Evolutionary conservation across 2,797 vertebrate genomes (phyloP), one percentile per base, ranked within the genome.

Genomic region (Enteromius radiatus): DNA sequence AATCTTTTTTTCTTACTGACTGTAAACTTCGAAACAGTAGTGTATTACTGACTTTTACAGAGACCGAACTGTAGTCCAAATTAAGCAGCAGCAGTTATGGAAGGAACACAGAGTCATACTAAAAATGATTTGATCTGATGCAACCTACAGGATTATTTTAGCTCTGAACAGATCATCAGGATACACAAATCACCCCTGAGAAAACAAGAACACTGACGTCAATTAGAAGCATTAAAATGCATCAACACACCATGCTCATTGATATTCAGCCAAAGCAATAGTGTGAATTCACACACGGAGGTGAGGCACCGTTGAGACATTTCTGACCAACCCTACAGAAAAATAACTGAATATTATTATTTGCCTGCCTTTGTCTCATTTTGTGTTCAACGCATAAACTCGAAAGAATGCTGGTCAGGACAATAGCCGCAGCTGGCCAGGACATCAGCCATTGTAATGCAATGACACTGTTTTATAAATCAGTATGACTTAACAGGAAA

Each of bases 391-490:
- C 49, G 2, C 5, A 45, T 56, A 49, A 47, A 69, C 26, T 36
- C 17, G 5, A 33, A 75, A 47, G 71, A 76, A 41, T 78, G 77
- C 78, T 56, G 11, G 56, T 59, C 47, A 43, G 71, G 47, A 77
- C 74, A 83, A 83, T 77, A 84, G 76, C 59, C 56, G 78, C 75
- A 63, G 52, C 80, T 83, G 76, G 21, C 28, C 84, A 78, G 84
- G 76, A 83, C 49, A 83, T 81, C 15, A 4, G 33, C 54, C 65
- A 85, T 85, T 85, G 78, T 85, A 47, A 11, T 43, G 23, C n/a
- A 61, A n/a, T 74, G 59, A n/a, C 83, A 81, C 70, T 52, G 41
- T 81, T 76, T 76, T 74, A 52, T 54, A 84, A 64, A 81, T 77
- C 31, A 54, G 43, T 15, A 64, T 47, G 63, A 77, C 43, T n/a